phyloP scores from a whole-genome alignment of 2,888 invertebrate species.

The Phortica magna region DNA sequence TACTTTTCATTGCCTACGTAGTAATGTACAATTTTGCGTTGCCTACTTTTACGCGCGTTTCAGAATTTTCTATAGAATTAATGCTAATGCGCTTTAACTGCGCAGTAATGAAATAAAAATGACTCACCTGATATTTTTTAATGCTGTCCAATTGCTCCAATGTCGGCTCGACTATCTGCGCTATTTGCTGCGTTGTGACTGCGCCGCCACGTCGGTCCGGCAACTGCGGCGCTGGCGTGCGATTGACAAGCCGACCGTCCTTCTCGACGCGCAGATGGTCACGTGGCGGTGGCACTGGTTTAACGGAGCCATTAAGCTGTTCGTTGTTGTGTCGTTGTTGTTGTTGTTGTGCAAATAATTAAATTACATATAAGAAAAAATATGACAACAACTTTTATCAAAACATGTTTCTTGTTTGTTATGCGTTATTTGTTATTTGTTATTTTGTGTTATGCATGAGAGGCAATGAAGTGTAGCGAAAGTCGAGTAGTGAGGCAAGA shows the following conservation, averaged over 20 bases:
- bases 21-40: too few relatives aligned
- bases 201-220: conserved; percentile 81
- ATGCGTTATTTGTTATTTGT: too few relatives aligned
- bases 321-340: neutral
- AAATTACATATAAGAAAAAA: neutral
- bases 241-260: conserved; percentile 81
- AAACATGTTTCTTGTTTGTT: neutral
- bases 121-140: conserved; percentile 92
- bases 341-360: neutral
- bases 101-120: too few relatives aligned
- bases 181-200: conserved; percentile 74
- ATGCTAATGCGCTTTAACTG: too few relatives aligned
- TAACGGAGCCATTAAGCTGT: conserved; percentile 77
- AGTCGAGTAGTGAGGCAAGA: neutral
- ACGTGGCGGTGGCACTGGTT: conserved; percentile 80
- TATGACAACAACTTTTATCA: neutral
- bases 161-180: conserved; percentile 82
- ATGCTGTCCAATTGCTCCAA: conserved; percentile 94
- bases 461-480: neutral
- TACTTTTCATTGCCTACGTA: too few relatives aligned
- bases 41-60: too few relatives aligned
- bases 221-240: conserved; percentile 83
- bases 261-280: conserved; percentile 83
- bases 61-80: too few relatives aligned
- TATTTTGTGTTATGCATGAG: too few relatives aligned